These are phyloP conservation scores for Trissolcus japonicus DNA, from an alignment of 2,888 invertebrate genomes.

Conservation along the genomic window DNA sequence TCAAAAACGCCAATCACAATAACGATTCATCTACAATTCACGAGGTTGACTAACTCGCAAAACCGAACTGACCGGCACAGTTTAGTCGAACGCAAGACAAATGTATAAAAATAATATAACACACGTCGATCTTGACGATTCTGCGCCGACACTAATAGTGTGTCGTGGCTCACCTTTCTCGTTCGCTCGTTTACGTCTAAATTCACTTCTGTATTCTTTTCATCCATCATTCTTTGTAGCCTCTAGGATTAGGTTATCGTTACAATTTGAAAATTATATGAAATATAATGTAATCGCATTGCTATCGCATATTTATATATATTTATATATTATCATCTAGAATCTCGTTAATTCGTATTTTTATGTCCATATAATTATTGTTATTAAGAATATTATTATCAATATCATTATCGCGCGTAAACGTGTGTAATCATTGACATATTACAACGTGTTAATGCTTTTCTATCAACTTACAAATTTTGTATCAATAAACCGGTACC, in stretches of 20 bases:
- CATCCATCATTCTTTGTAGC: conserved; percentile 19
- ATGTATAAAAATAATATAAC: conserved; percentile 50
- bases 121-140: conserved; percentile 36
- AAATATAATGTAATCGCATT: conserved; percentile 65
- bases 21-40: conserved; percentile 14
- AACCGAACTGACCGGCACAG: conserved; percentile 29
- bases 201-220: too few relatives aligned
- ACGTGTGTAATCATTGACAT: conserved; percentile 64
- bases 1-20: conserved; percentile 41
- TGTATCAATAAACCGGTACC: conserved; percentile 64
- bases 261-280: conserved; percentile 66
- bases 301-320: conserved; percentile 64
- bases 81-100: conserved; percentile 46
- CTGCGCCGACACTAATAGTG: conserved; percentile 6
- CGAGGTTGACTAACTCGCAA: conserved; percentile 4
- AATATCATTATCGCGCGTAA: conserved; percentile 63
- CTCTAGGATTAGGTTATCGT: conserved; percentile 61
- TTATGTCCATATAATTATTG: conserved; percentile 64
- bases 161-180: conserved; percentile 17
- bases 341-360: conserved; percentile 65
- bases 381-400: conserved; percentile 68
- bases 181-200: not conserved
- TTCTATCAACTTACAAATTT: conserved; percentile 64
- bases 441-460: conserved; percentile 66
- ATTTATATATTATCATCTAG: conserved; percentile 63